These are phyloP conservation scores for Physocephala rufipes DNA, from an alignment of 2,888 invertebrate genomes.

Conservation along the genomic window DNA sequence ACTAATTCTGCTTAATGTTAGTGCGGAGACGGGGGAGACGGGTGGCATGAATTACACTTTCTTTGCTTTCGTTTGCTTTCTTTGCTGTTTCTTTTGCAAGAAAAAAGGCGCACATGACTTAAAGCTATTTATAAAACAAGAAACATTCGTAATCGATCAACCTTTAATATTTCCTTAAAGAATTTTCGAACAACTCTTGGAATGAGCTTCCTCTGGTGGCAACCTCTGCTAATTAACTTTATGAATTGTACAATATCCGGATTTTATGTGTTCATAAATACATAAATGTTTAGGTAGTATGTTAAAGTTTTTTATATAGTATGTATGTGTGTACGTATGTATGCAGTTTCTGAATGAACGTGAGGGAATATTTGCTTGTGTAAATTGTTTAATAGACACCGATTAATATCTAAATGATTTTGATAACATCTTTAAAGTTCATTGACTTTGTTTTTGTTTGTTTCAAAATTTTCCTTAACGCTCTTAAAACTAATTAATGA, in stretches of 20 bases:
- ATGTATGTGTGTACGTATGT: slow-evolving; percentile 14
- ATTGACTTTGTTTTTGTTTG: neutral
- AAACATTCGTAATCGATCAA: too few relatives aligned
- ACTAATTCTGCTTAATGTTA: slow-evolving; percentile 24
- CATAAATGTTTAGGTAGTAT: neutral
- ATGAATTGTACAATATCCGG: neutral
- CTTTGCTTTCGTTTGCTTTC: slow-evolving; percentile 29
- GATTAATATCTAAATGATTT: neutral
- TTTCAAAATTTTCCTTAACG: neutral
- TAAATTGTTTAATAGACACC: slow-evolving; percentile 30
- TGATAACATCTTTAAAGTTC: neutral
- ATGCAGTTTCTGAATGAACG: slow-evolving; percentile 13
- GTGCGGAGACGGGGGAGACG: neutral
- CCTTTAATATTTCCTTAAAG: too few relatives aligned
- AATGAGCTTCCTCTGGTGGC: too few relatives aligned
- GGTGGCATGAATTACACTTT: slow-evolving; percentile 25
- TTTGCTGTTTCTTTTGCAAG: too few relatives aligned
- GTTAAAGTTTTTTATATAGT: neutral
- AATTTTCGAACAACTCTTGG: too few relatives aligned
- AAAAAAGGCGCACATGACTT: slow-evolving; percentile 32
- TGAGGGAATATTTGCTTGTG: too few relatives aligned
- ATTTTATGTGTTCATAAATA: neutral
- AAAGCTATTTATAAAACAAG: slow-evolving; percentile 27
- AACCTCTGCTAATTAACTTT: too few relatives aligned
- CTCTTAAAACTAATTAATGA: slow-evolving; percentile 25